Percentiles rank a stretch among this genome's conserved stretches.
Conservation (phyloP, 2,797 vertebrate genomes). For the Dendrocincla fuliginosa region DNA sequence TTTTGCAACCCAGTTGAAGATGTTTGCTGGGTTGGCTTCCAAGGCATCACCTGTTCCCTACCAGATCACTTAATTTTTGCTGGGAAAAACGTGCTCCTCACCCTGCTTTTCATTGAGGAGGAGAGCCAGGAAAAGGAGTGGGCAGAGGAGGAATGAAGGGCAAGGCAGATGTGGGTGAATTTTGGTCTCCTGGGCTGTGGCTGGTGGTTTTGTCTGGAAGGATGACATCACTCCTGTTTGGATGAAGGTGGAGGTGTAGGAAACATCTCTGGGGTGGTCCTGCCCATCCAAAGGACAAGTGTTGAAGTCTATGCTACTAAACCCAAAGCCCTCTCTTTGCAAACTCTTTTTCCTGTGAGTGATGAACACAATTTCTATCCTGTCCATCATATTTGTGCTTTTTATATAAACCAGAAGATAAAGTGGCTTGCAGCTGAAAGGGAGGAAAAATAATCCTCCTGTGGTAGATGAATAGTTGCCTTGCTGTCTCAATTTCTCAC, state of each 20-base stretch:
- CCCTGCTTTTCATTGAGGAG: not conserved
- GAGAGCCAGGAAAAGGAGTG: not conserved
- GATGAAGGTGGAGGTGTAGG: too few relatives aligned
- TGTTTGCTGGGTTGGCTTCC: not conserved
- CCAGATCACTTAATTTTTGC: not conserved
- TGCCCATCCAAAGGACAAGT: not conserved
- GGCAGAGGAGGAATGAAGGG: not conserved
- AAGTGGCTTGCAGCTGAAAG: not conserved
- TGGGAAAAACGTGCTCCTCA: not conserved
- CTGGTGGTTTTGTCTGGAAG: not conserved
- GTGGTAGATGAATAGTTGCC: not conserved
- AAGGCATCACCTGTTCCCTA: not conserved
- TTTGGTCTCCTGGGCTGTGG: not conserved
- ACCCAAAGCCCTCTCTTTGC: not conserved
- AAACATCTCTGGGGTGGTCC: not conserved
- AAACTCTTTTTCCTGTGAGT: not conserved
- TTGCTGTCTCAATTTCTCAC: not conserved
- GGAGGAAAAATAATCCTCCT: not conserved
- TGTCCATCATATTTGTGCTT: not conserved
- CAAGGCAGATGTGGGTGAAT: rapidly evolving
- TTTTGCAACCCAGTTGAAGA: not conserved
- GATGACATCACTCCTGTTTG: not conserved
- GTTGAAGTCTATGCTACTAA: not conserved
- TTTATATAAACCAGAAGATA: not conserved
- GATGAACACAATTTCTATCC: not conserved